phyloP scores from a whole-genome alignment of 2,888 invertebrate species.

The Noctua pronuba region DNA sequence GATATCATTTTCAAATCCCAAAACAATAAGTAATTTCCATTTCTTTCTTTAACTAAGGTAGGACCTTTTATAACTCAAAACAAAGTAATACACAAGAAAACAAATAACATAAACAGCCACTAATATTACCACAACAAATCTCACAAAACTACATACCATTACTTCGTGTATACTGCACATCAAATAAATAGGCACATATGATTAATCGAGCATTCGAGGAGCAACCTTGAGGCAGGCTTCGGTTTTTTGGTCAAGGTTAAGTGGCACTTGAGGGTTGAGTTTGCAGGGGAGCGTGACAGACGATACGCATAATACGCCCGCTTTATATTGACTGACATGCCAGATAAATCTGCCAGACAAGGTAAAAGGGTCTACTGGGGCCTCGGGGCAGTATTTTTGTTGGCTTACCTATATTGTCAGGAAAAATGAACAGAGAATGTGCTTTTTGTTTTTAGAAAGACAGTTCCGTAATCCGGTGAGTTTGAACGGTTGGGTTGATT shows the following conservation, averaged over 20 bases:
- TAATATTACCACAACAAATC: constrained; percentile 22
- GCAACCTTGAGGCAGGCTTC: constrained; percentile 55
- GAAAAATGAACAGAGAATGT: constrained; percentile 28
- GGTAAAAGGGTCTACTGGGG: constrained; percentile 41
- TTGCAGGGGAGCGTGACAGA: constrained; percentile 52
- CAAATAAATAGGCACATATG: constrained; percentile 50
- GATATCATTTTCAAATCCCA: not conserved
- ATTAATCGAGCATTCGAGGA: constrained; percentile 57
- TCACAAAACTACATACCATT: constrained; percentile 18
- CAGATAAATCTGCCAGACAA: constrained; percentile 55
- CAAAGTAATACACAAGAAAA: not conserved
- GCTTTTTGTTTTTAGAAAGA: constrained; percentile 32
- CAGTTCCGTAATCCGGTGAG: not conserved
- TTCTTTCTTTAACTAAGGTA: not conserved
- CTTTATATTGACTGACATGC: constrained; percentile 59
- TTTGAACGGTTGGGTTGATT: constrained; percentile 1
- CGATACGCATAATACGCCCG: constrained; percentile 52
- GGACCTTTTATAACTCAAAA: not conserved
- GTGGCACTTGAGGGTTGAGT: constrained; percentile 38
- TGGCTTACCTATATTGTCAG: constrained; percentile 31
- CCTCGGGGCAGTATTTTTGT: constrained; percentile 40
- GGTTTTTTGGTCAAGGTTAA: constrained; percentile 56
- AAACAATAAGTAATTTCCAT: not conserved
- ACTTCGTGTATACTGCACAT: constrained; percentile 21
- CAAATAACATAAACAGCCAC: not conserved